These are phyloP conservation scores for Limnephilus auricula DNA, from an alignment of 2,888 invertebrate genomes.

Conservation along the genomic window DNA sequence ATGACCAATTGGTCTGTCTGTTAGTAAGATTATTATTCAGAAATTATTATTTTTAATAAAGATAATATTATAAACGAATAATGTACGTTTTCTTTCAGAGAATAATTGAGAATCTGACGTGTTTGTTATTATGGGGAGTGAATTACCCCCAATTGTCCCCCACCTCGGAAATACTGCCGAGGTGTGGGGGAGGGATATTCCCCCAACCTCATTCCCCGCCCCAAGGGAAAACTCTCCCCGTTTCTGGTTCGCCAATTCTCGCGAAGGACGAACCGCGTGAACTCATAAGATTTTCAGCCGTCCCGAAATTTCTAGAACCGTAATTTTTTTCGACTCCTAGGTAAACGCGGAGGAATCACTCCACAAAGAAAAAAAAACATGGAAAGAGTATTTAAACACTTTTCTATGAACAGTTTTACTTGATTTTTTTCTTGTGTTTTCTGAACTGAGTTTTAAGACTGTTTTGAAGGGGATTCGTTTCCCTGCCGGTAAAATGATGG, in stretches of 20 bases:
- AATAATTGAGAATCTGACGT: constrained; percentile 38
- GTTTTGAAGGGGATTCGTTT: neutral
- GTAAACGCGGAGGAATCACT: neutral
- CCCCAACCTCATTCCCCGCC: neutral
- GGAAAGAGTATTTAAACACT: neutral
- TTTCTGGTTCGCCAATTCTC: constrained; percentile 45
- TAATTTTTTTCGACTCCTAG: neutral
- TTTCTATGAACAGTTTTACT: neutral
- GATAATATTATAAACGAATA: neutral
- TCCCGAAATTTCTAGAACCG: neutral
- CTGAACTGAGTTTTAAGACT: too few species aligned
- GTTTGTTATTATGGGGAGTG: constrained; percentile 53
- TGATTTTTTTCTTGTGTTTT: neutral
- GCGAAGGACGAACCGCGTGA: constrained; percentile 37
- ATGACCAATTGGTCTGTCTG: too few species aligned
- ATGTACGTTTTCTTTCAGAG: neutral
- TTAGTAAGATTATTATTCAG: too few species aligned
- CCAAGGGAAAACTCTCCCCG: neutral
- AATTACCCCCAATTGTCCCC: constrained; percentile 54
- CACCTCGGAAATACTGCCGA: constrained; percentile 39
- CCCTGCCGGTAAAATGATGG: neutral
- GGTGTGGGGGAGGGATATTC: constrained; percentile 19
- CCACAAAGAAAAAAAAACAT: neutral
- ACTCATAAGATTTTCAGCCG: constrained; percentile 25
- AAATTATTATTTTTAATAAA: too few species aligned